Evolutionary conservation across 2,797 vertebrate species (phyloP), one percentile per base, ranked within the genome.

Genomic region (Pteronotus mesoamericanus): DNA sequence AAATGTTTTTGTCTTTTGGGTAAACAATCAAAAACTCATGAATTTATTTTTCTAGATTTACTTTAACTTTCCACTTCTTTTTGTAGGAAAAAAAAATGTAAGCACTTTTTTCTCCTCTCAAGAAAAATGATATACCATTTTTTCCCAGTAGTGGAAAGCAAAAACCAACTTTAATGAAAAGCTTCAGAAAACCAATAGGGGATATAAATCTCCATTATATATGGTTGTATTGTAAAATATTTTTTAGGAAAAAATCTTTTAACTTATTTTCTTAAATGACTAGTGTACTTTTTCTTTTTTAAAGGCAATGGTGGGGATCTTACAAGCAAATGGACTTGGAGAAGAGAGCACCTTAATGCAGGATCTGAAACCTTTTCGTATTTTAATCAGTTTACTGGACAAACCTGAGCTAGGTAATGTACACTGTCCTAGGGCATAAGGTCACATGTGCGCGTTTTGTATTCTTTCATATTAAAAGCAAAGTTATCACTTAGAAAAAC

Each of bases 351-450:
- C 99, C 9, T 98, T 99, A 96, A 99, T 99, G 99, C 99, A 99
- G 34, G 99, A 99, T 97, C 98, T 99, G 89, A 99, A 99, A 98
- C 99, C 99, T 29, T 99, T 99, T 97, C 99, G 99, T 89, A 99
- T 99, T 98, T 99, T 99, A 93, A 99, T 99, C 98, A 99, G 99
- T 98, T 99, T 99, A 93, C 98, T 99, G 98, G 99, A 99, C 98
- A 99, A 99, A 98, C 99, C 99, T 82, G 99, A 99, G 96, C 99
- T 99, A 86, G 99, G 99, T 99, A 99, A 96, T 92, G 61, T 72
- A 48, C 82, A 68, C 42, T 91, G 2, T 94, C 46, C 3, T 68
- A 69, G 82, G 44, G 53, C 29, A 24, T 82, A 53, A 89, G 14
- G 34, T 92, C 29, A 57, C 32, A 16, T 55, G n/a, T 69, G 21